These are phyloP conservation scores for Scaptomyza parva DNA, from an alignment of 2,888 invertebrate genomes.

Conservation along the genomic window DNA sequence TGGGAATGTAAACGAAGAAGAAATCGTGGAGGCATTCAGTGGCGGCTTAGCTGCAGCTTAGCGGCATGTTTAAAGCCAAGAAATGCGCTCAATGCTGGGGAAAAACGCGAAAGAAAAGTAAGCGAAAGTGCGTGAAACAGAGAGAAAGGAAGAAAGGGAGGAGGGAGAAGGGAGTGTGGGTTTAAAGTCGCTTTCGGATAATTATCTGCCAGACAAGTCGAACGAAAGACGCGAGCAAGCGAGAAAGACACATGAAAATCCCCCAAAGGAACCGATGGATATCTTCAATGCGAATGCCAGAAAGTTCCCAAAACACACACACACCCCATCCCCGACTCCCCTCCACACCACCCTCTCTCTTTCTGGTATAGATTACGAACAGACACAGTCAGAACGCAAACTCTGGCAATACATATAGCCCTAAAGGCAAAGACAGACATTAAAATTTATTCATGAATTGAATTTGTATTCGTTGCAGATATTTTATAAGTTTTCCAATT, in stretches of 20 bases:
- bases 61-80: slow-evolving; percentile 62
- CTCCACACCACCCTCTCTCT: too few relatives aligned
- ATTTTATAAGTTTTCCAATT: slow-evolving; percentile 74
- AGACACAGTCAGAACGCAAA: slow-evolving; percentile 35
- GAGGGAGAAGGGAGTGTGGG: not conserved
- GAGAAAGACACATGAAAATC: not conserved
- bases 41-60: slow-evolving; percentile 66
- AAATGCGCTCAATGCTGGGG: slow-evolving; percentile 42
- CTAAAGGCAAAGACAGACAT: slow-evolving; percentile 51
- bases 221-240: not conserved
- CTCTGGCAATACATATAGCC: slow-evolving; percentile 11
- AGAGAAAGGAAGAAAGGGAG: not conserved
- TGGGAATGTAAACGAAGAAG: too few relatives aligned
- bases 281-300: slow-evolving; percentile 19
- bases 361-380: too few relatives aligned
- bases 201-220: not conserved
- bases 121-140: not conserved
- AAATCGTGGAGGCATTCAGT: slow-evolving; percentile 47
- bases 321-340: too few relatives aligned
- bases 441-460: slow-evolving; percentile 82
- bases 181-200: slow-evolving; percentile 15
- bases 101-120: not conserved
- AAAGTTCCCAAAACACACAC: slow-evolving; percentile 18
- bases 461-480: slow-evolving; percentile 79
- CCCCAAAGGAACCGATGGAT: slow-evolving; percentile 12